A percentile compares a stretch with the other conserved stretches of the same genome.
Evolutionary conservation across 53 echinoderm and acorn worm genomes (phyloP).

Genomic region (Actinopyga echinites): DNA sequence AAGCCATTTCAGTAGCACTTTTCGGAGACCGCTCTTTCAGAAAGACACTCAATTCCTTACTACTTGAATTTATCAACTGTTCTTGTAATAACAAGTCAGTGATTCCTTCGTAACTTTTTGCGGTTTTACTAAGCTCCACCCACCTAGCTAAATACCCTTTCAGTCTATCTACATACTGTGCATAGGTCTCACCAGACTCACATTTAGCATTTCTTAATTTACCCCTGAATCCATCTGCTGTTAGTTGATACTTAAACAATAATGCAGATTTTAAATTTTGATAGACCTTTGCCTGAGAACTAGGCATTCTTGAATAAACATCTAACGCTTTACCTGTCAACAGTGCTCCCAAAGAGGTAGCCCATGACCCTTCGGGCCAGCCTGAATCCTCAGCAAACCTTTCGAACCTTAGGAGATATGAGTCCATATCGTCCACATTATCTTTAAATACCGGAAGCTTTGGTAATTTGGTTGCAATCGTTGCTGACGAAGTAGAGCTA

Average conservation of each 20-base stretch:
- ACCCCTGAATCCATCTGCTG: conserved; percentile 38
- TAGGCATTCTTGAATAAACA: conserved; percentile 40
- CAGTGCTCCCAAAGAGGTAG: conserved; percentile 37
- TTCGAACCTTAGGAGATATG: conserved; percentile 27
- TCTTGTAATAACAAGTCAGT: conserved; percentile 2
- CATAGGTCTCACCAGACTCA: conserved; percentile 40
- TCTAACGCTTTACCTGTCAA: conserved; percentile 33
- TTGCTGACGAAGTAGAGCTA: too few relatives aligned
- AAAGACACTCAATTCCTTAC: conserved; percentile 15
- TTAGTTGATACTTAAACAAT: conserved; percentile 20
- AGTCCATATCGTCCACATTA: too few relatives aligned
- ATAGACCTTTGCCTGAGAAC: conserved; percentile 14
- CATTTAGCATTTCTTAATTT: conserved; percentile 22
- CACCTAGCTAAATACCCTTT: not conserved
- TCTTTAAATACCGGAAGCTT: too few relatives aligned
- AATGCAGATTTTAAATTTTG: conserved; percentile 25
- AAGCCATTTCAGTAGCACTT: not conserved
- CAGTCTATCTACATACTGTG: conserved; percentile 27
- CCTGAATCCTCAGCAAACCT: conserved; percentile 25
- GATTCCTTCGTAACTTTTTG: conserved; percentile 16
- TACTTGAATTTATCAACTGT: not conserved
- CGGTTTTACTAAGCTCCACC: conserved; percentile 8
- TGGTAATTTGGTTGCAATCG: too few relatives aligned
- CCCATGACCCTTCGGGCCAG: conserved; percentile 41
- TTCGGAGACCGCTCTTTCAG: conserved; percentile 33